phyloP scores from a whole-genome alignment of 2,888 invertebrate genomes.

The Philonicus albiceps region DNA sequence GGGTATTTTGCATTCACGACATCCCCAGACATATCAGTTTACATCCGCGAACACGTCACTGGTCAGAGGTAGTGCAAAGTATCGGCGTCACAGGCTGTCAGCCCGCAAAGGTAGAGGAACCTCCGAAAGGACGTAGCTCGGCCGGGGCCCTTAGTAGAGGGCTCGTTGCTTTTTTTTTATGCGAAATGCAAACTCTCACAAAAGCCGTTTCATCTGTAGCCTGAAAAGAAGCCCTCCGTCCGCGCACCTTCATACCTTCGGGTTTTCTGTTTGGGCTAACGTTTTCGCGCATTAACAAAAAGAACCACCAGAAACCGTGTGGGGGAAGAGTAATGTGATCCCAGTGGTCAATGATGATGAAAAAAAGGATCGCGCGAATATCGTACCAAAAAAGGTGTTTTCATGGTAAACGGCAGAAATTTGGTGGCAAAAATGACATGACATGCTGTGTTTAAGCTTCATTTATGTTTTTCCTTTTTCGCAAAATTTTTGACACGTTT shows the following conservation, averaged over 20 bases:
- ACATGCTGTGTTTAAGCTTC: constrained; percentile 43
- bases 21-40: constrained; percentile 33
- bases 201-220: constrained; percentile 26
- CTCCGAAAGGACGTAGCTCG: constrained; percentile 11
- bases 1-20: constrained; percentile 14
- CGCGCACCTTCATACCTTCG: background rate
- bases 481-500: constrained; percentile 42
- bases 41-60: constrained; percentile 36
- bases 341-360: constrained; percentile 39
- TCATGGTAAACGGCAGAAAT: constrained; percentile 45
- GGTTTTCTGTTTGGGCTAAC: constrained; percentile 12
- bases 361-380: constrained; percentile 32
- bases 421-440: constrained; percentile 47
- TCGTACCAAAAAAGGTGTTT: constrained; percentile 43
- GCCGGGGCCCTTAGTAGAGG: background rate
- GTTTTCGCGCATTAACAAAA: constrained; percentile 36
- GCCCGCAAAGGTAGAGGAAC: constrained; percentile 6
- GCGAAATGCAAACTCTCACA: constrained; percentile 12
- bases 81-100: constrained; percentile 41
- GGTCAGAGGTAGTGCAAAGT: constrained; percentile 39
- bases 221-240: background rate
- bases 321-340: constrained; percentile 41
- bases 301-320: background rate
- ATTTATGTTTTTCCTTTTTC: constrained; percentile 9
- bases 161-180: background rate